Base-by-base conservation (phyloP, 2,888 invertebrate species). In the Cyclophora punctaria region DNA sequence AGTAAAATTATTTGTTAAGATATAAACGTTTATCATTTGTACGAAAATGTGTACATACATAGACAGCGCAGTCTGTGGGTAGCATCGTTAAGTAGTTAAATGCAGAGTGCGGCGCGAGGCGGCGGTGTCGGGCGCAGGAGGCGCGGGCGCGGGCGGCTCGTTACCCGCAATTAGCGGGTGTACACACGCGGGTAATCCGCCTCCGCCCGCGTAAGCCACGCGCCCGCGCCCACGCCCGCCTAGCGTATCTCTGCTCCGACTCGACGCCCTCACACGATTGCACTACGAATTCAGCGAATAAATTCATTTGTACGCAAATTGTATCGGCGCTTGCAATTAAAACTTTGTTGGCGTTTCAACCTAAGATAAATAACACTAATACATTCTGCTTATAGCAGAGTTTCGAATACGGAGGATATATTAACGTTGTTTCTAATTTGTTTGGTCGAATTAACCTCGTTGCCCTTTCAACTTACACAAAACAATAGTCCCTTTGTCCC, bases 271-370 rank as follows among this genome's bases (percentile, higher is more conserved):
- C 64, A 54, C 57, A 73, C 81, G 77, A 80, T 73, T 85, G 86
- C 85, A 84, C 80, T 79, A 77, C 82, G 78, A 80, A 85, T 84
- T 80, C 85, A 80, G 81, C 83, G 77, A 86, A 87, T 87, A 87
- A 86, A 87, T 88, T 86, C 88, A 87, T 88, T 88, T 87, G 83
- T 84, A 86, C 84, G 85, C 86, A 86, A 87, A 88, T 87, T 86
- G 86, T 88, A 88, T 88, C 83, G 88, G 87, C 83, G 83, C 83
- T 85, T 81, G 87, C 87, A 88, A 88, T 88, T 87, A 88, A 88
- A 88, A 88, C 87, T 88, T 88, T 87, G 86, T 79, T 86, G 80
- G 80, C 80, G 83, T 83, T 80, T 68, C 78, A 75, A 79, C 83
- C 81, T 82, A 86, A 87, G 87, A 88, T 88, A 87, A 88, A 88